Base-by-base conservation (phyloP, 2,113 vertebrate species). In the Alligator mississippiensis region DNA sequence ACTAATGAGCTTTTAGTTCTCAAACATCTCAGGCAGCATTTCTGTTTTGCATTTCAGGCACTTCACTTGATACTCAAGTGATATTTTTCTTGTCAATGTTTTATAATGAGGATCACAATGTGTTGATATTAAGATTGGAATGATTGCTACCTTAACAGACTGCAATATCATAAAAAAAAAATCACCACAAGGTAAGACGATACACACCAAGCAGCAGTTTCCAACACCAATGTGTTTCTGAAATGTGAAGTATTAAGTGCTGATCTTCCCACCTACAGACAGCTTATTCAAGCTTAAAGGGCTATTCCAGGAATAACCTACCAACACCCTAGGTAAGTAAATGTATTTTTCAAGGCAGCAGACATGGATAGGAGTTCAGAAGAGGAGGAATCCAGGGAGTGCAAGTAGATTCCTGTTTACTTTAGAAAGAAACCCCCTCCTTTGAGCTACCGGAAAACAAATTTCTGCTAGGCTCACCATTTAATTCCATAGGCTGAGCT, bases 1-100 rank as follows among this genome's bases (percentile, higher is more conserved):
- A 9, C 14, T 0, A 0, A 24, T 2, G 0, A 15, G 28, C 58
- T 11, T 78, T 59, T 62, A 28, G 21, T 17, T 75, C 59, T 28
- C 0, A 1, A 76, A 70, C n/a, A 34, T 19, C 18, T 16, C 9
- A 70, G n/a, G n/a, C 30, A 72, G 38, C 38, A 72, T 22, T 72
- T 72, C 68, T 38, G 30, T 72, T 72, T 34, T 34, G 34, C 34
- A 34, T 34, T 34, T 34, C 34, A 34, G 34, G 34, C 34, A 34
- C 34, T 72, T 30, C 30, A 70, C 30, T 70, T 70, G 30, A 34
- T 70, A 19, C 68, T 21, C 68, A 47, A 63, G 55, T 4, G 17
- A 28, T 3, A 27, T 72, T 19, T 11, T 17, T 14, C 6, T 74
- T 66, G 30, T 1, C 0, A 34, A 76, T 85, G 55, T 60, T 68